A percentile compares a stretch with the other conserved stretches of the same genome.
These are phyloP conservation scores for Ahaetulla prasina DNA, from an alignment of 2,113 vertebrate genomes.

Conservation along the genomic window DNA sequence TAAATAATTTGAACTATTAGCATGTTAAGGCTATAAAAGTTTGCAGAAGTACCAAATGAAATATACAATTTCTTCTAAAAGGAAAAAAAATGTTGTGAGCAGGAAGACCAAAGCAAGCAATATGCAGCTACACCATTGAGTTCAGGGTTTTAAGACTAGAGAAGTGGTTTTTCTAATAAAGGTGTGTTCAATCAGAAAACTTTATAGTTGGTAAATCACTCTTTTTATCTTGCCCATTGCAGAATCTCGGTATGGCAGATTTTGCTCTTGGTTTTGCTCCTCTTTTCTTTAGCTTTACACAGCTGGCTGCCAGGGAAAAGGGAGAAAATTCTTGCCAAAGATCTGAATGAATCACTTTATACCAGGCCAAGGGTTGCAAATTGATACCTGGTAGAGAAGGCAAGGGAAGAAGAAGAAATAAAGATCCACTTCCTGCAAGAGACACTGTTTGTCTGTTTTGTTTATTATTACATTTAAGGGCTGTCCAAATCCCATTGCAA, in stretches of 20 bases:
- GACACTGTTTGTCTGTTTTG: neutral
- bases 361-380: neutral
- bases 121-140: neutral
- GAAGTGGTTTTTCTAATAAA: neutral
- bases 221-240: neutral
- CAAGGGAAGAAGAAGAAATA: neutral
- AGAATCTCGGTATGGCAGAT: neutral
- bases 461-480: neutral
- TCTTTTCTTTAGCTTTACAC: neutral
- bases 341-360: neutral
- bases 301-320: neutral
- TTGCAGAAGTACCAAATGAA: neutral
- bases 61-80: neutral
- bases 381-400: neutral
- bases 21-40: neutral
- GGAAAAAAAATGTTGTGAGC: neutral
- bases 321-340: neutral
- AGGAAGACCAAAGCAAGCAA: neutral
- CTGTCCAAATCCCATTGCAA: neutral
- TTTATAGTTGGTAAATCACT: neutral
- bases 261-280: neutral
- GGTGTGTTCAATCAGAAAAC: neutral
- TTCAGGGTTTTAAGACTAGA: neutral
- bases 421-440: neutral
- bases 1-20: neutral